A percentile compares a stretch with the other conserved stretches of the same genome.
Conservation (phyloP, 2,113 vertebrate genomes). For the Penelope pileata region DNA sequence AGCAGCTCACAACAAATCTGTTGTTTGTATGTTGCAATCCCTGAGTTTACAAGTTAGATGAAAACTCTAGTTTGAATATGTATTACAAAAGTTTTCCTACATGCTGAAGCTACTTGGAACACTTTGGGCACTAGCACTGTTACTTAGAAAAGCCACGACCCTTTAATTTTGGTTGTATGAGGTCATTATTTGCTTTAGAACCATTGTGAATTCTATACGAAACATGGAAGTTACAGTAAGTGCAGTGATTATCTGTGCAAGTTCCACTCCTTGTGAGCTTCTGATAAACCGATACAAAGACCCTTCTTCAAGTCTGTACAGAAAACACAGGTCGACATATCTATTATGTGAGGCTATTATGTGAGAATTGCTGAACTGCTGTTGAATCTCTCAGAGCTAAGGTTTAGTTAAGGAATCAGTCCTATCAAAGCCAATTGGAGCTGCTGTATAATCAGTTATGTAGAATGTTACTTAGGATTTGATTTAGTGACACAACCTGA, state of each 20-base stretch:
- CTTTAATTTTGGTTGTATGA: neutral
- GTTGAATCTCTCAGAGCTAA: neutral
- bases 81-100: neutral
- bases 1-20: neutral
- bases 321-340: neutral
- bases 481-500: neutral
- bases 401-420: neutral
- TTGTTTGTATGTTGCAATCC: neutral
- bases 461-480: neutral
- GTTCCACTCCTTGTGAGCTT: neutral
- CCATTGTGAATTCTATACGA: neutral
- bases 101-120: neutral
- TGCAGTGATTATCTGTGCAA: neutral
- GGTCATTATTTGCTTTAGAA: neutral
- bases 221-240: neutral
- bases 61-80: neutral
- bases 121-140: neutral
- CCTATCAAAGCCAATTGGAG: neutral
- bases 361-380: neutral
- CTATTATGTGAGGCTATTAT: neutral
- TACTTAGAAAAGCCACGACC: neutral
- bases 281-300: neutral
- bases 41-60: neutral
- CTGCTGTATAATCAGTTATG: neutral
- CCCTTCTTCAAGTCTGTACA: neutral